Evolutionary conservation across 1,140 invertebrate species (phyloP), one percentile per base, ranked within the genome.

Genomic region (Zaprionus camerounensis): DNA sequence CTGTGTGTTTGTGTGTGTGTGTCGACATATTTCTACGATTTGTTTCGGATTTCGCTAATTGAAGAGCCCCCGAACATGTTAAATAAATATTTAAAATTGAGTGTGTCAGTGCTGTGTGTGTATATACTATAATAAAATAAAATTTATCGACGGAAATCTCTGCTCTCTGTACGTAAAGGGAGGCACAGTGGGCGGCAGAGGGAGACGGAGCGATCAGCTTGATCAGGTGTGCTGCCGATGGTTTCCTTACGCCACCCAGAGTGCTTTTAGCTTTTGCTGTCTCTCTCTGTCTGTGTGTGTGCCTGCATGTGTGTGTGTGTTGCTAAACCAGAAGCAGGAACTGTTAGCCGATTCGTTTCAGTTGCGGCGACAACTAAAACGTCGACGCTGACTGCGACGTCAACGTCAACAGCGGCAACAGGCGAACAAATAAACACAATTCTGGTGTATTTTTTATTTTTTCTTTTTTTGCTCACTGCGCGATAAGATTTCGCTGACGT

Each of bases 401-500:
- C 55, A 24, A 17, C 72, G 4, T 17, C 58, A 53, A 34, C 69
- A 36, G 63, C 55, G 34, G 26, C 44, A 55, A 56, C 61, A 71
- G 69, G 34, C 71, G 64, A 46, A 74, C 76, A 78, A 78, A 74
- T 74, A 78, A 78, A 78, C 70, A 78, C 65, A 59, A 68, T 77
- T 77, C 53, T 78, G 71, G 41, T 65, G 41, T 64, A 31, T 49
- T 58, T 46, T 76, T 56, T 44, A 36, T 64, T 77, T 76, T 56
- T 76, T 71, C 75, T 68, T 73, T 59, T 67, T 51, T 55, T 58
- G 26, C 31, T 34, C 69, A 58, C 66, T 17, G 57, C 49, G 81
- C 84, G 84, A 88, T 88, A 88, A 88, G 84, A 88, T 90, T 88
- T 88, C 85, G 85, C 85, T 88, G 85, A 88, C 85, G 85, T 84